Percentiles rank a stretch among this genome's conserved stretches.
phyloP scores from a whole-genome alignment of 1,140 invertebrate species.

The Drosophila oshimai region DNA sequence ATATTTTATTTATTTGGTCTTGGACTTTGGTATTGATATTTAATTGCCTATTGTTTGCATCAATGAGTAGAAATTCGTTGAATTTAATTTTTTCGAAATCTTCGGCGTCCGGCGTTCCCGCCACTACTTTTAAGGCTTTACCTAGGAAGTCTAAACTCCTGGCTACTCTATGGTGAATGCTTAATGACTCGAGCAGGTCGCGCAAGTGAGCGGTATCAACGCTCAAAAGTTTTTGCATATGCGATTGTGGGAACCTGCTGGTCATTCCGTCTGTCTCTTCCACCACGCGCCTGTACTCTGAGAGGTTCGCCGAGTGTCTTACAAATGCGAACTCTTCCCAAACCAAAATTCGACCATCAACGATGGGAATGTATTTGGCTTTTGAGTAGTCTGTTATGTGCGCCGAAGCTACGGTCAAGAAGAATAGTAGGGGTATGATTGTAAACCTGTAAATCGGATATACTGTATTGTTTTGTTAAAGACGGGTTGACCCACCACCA shows the following conservation, averaged over 20 bases:
- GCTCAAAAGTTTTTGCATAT: not conserved
- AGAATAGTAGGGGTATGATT: not conserved
- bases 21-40: too few species aligned
- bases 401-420: too few species aligned
- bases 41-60: conserved; percentile 1
- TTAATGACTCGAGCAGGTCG: not conserved
- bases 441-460: not conserved
- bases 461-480: not conserved
- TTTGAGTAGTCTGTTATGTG: not conserved
- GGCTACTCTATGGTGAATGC: not conserved
- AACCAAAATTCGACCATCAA: not conserved
- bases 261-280: not conserved
- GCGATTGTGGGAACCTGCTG: not conserved
- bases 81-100: not conserved
- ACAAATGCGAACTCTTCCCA: too few species aligned
- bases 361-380: not conserved
- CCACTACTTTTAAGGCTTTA: not conserved
- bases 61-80: not conserved
- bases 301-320: conserved; percentile 6
- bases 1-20: not conserved
- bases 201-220: not conserved
- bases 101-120: not conserved
- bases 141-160: not conserved
- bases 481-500: too few species aligned
- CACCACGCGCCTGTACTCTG: not conserved